Conservation (phyloP, 1,140 invertebrate species). For the Achatina immaculata region DNA sequence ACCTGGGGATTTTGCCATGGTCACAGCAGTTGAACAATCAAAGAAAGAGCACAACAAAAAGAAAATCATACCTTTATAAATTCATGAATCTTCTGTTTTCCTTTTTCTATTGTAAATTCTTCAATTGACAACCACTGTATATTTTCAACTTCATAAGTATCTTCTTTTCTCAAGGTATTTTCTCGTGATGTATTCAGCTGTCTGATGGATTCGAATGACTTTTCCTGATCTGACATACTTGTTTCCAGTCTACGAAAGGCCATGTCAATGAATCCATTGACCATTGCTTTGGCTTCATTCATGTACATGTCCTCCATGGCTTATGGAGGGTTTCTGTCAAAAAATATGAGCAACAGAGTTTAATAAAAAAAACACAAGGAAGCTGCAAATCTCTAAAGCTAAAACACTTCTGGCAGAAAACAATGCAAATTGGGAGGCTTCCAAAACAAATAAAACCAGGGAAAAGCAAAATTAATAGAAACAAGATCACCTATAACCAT, state of each 20-base stretch:
- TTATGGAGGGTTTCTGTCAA: neutral
- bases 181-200: slow-evolving; percentile 53
- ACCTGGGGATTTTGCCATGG: too few relatives aligned
- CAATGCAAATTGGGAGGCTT: too few relatives aligned
- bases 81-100: slow-evolving; percentile 67
- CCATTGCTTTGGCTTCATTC: slow-evolving; percentile 43
- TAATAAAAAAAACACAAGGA: too few relatives aligned
- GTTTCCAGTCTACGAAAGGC: slow-evolving; percentile 63
- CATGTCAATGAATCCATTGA: slow-evolving; percentile 55
- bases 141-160: slow-evolving; percentile 64
- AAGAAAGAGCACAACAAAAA: neutral
- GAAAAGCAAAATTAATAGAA: too few relatives aligned
- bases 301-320: slow-evolving; percentile 35
- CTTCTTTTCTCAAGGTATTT: slow-evolving; percentile 54
- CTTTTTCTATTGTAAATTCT: slow-evolving; percentile 63
- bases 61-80: slow-evolving; percentile 62
- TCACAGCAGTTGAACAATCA: too few relatives aligned
- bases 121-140: slow-evolving; percentile 68
- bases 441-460: too few relatives aligned
- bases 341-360: too few relatives aligned
- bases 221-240: slow-evolving; percentile 59
- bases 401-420: too few relatives aligned
- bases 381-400: too few relatives aligned
- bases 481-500: too few relatives aligned
- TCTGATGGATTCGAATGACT: slow-evolving; percentile 57